Evolutionary conservation across 2,797 vertebrate genomes (phyloP), one percentile per base, ranked within the genome.

Genomic region (Neostethus bicornis): DNA sequence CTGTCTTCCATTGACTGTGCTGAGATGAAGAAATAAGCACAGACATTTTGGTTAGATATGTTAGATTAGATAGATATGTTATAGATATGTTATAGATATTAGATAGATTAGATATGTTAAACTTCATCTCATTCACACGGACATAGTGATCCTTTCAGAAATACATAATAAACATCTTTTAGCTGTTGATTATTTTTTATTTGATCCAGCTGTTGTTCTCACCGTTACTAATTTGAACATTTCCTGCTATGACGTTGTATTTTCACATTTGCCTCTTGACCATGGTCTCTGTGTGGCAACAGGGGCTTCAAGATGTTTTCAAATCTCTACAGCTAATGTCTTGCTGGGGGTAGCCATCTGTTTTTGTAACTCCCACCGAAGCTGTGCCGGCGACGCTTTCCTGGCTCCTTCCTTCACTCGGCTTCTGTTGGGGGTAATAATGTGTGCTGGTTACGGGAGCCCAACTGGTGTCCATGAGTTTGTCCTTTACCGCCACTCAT

Each of bases 331-430:
- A 61, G 79, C 89, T 87, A 83, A 89, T 88, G 87, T 91, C 88
- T 87, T 85, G 86, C 87, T 87, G 88, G 80, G 89, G 88, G 70
- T 73, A 80, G 81, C 90, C 89, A 92, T 92, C 90, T 91, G 90
- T 84, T 88, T 89, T 68, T 66, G 73, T 75, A 61, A 80, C 84
- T 85, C 89, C 85, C 87, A 80, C 51, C 71, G 70, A 75, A 73
- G 76, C 75, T 47, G 71, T 51, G 76, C 73, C 70, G 53, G 60
- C 57, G 72, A 65, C 56, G 41, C 64, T 63, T 70, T 80, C 71
- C 75, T 80, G 80, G 77, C 81, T 66, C 60, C 66, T 5, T 49
- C 59, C 74, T 35, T 59, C 67, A 3, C 80, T 51, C 50, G 20
- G 67, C 73, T 80, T 80, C 78, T 87, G 83, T 77, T 63, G 78